These are phyloP conservation scores for Oryzias woworae DNA, from an alignment of 2,113 vertebrate species.

Conservation along the genomic window DNA sequence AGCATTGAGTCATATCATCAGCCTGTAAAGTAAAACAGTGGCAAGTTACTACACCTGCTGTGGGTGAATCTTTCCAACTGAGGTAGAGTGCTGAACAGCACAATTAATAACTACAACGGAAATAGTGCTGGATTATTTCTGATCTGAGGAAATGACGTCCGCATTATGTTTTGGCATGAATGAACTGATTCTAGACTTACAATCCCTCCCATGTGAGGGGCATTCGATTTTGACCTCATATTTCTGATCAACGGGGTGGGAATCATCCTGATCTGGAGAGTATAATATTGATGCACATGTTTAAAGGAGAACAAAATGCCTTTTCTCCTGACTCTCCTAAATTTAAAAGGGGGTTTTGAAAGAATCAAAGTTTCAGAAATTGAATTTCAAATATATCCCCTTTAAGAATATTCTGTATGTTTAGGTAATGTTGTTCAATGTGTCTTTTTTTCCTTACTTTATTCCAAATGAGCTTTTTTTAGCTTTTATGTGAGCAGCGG, in stretches of 20 bases:
- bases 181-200: slow-evolving; percentile 15
- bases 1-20: slow-evolving; percentile 21
- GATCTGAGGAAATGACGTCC: slow-evolving; percentile 28
- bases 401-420: too few relatives aligned
- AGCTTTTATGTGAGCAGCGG: too few relatives aligned
- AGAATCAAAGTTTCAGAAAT: too few relatives aligned
- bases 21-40: slow-evolving; percentile 13
- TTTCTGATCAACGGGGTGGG: background rate
- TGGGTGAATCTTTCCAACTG: slow-evolving; percentile 1
- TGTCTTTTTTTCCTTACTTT: too few relatives aligned
- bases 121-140: slow-evolving; percentile 36
- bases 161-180: slow-evolving; percentile 27
- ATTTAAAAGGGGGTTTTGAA: too few relatives aligned
- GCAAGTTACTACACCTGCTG: slow-evolving; percentile 7
- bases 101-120: slow-evolving; percentile 2
- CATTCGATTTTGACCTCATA: slow-evolving; percentile 4
- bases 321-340: too few relatives aligned
- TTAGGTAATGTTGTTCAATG: too few relatives aligned
- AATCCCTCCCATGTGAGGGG: slow-evolving; percentile 13
- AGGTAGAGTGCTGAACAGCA: slow-evolving; percentile 9
- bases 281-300: background rate
- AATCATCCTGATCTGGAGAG: background rate
- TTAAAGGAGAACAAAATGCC: too few relatives aligned
- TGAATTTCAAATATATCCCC: too few relatives aligned
- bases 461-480: too few relatives aligned